phyloP scores from a whole-genome alignment of 2,113 vertebrate genomes.

The Ictidomys tridecemlineatus region DNA sequence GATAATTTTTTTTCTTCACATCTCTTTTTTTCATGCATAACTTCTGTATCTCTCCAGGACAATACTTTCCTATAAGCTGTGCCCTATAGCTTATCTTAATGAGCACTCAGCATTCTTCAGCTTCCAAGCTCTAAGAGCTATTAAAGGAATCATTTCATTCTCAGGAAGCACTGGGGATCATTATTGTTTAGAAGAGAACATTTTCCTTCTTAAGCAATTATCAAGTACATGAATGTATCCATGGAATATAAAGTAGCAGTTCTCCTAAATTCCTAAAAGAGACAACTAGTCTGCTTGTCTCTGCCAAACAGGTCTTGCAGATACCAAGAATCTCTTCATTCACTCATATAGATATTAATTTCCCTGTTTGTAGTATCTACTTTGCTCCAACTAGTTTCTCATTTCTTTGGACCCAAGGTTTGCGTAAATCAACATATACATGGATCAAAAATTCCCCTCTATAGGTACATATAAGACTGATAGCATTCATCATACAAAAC shows the following conservation, averaged over 20 bases:
- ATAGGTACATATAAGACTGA: neutral
- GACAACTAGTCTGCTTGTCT: neutral
- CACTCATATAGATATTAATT: neutral
- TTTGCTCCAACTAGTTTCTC: neutral
- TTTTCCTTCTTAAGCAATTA: neutral
- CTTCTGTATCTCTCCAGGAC: neutral
- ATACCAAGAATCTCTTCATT: neutral
- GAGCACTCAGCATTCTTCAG: neutral
- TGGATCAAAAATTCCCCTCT: neutral
- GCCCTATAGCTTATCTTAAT: neutral
- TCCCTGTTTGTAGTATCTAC: neutral
- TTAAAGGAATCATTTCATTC: neutral
- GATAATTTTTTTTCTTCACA: neutral
- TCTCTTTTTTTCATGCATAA: neutral
- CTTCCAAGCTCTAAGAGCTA: neutral
- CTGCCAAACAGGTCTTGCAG: neutral
- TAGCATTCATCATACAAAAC: neutral
- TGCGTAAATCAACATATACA: neutral
- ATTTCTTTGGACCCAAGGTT: neutral
- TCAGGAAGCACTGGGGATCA: neutral
- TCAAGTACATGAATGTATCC: neutral
- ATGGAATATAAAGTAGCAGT: neutral
- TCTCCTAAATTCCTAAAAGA: neutral
- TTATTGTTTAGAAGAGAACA: slow-evolving; percentile 18
- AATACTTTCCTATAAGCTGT: neutral